Base-by-base conservation (phyloP, 2,113 vertebrate species). In the Nibea albiflora region DNA sequence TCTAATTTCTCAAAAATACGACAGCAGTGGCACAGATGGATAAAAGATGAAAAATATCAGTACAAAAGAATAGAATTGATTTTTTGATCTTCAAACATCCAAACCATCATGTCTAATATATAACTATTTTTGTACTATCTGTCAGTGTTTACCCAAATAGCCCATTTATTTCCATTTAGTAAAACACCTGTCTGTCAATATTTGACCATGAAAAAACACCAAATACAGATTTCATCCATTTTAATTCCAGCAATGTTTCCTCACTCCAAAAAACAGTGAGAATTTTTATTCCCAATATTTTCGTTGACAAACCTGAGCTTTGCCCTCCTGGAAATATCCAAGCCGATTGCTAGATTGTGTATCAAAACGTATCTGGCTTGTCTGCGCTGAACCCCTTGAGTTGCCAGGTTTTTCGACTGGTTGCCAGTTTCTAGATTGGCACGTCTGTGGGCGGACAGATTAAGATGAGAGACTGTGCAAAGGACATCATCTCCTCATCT, bases 401-500 rank as follows among this genome's bases (percentile, higher is more conserved):
- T 31, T 46, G 61, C 75, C 82, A 79, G 78, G 73, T 76, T 87
- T 87, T 73, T 68, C 56, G 5, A 73, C 31, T 47, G 35, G 74
- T 66, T 90, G 80, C 88, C 88, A 80, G 81, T 66, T 88, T 85
- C 69, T 75, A 62, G 47, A 84, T 72, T 84, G 85, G 68, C 76
- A 50, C 79, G 15, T 50, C 64, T 75, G 73, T 67, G 64, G 73
- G 69, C 65, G 63, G 67, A 73, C 78, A 88, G 85, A 89, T 89
- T 88, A 86, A 57, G 81, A 91, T 76, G 70, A 73, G 89, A 80
- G 53, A 67, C 73, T 65, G 64, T 60, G 84, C 60, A 80, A 85
- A 89, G 75, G 88, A 90, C 69, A 79, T 78, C 85, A 66, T 81
- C 67, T 69, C 66, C 44, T 89, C 86, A 87, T 83, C 74, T 85